Evolutionary conservation across 2,797 vertebrate genomes (phyloP), one percentile per base, ranked within the genome.

Genomic region (Bryconaethiops microstoma): DNA sequence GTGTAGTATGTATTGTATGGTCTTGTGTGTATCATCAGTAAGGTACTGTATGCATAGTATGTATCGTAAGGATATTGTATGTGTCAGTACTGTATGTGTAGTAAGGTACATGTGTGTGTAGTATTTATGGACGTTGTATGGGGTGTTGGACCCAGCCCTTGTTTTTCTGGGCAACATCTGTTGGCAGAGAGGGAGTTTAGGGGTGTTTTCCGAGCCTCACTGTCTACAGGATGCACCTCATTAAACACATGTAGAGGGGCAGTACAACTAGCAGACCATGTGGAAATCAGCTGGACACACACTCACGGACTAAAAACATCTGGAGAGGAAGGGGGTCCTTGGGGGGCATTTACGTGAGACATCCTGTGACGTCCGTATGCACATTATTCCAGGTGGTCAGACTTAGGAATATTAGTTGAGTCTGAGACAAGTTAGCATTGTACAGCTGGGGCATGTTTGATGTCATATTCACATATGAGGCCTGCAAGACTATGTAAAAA

Each of bases 261-360:
- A 65, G 68, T n/a, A 12, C 1, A 40, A 35, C n/a, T 68, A 48
- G 74, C 73, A 69, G 73, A 74, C 62, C 77, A 75, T 82, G 62
- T 77, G 68, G 35, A 59, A 35, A 77, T 84, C 64, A 74, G 77
- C 57, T 75, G 77, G 16, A 83, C 54, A 77, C 54, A 77, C 25
- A 72, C 21, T 75, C 48, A 78, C 68, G 17, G 59, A 69, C 45
- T 35, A n/a, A 40, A 65, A 65, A 65, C 77, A 81, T 75, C 79
- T 78, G 76, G n/a, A 42, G 65, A 76, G 73, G 72, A 78, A 81
- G 60, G 50, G 10, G 42, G 29, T 72, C 67, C 16, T 48, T 68
- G 9, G n/a, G 25, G 29, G 21, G 52, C 65, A 21, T 78, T 78
- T 14, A 52, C 50, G 5, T 52, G 80, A 59, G 73, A 76, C 39